Conservation (phyloP, 2,113 vertebrate species). For the Sphyrna mokarran region DNA sequence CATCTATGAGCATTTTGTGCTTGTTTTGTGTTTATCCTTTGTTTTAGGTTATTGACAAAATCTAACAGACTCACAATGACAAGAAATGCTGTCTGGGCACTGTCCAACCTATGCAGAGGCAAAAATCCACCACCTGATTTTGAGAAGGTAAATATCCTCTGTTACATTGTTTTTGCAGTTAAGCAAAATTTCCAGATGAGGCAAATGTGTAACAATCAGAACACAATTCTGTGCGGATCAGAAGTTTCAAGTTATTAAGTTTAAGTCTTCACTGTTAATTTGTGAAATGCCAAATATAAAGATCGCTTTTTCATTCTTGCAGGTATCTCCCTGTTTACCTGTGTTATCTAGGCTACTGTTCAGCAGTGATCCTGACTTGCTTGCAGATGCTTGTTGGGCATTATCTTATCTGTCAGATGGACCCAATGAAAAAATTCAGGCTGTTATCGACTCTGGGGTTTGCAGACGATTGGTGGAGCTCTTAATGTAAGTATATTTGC, state of each 20-base stretch:
- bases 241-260: not conserved
- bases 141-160: conserved; percentile 69
- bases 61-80: conserved; percentile 94
- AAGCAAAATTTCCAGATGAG: not conserved
- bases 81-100: conserved; percentile 94
- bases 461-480: conserved; percentile 91
- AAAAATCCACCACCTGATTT: conserved; percentile 94
- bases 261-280: not conserved
- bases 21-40: not conserved
- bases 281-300: not conserved
- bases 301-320: conserved; percentile 27
- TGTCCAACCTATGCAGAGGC: conserved; percentile 94
- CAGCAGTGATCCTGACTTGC: conserved; percentile 91
- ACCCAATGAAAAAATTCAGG: conserved; percentile 97
- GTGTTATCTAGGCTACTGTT: conserved; percentile 89
- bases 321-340: conserved; percentile 93
- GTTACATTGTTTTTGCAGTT: not conserved
- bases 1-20: too few relatives aligned
- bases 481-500: conserved; percentile 71
- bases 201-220: not conserved
- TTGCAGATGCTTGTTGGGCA: conserved; percentile 97
- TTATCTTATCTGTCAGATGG: conserved; percentile 95
- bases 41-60: conserved; percentile 82
- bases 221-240: not conserved
- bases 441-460: conserved; percentile 93